A percentile compares a stretch with the other conserved stretches of the same genome.
Conservation (phyloP, 2,797 vertebrate species). For the Centropyge bicolor region DNA sequence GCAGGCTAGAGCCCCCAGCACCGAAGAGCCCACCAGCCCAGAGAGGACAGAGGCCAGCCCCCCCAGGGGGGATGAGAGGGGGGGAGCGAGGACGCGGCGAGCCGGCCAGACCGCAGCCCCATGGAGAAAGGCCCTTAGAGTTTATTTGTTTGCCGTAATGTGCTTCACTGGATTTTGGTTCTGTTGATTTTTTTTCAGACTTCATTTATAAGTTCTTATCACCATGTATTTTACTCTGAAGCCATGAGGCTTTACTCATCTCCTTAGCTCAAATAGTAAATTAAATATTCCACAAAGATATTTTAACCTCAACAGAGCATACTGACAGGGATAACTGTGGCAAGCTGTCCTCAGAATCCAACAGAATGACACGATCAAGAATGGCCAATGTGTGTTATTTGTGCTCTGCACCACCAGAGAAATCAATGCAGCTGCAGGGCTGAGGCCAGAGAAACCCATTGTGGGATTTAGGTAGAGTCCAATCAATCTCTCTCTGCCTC, state of each 20-base stretch:
- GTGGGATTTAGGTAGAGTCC: conserved; percentile 74
- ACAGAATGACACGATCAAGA: conserved; percentile 52
- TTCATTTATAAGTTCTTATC: neutral
- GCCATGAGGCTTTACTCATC: neutral
- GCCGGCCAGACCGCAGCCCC: no score
- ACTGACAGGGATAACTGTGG: conserved; percentile 35
- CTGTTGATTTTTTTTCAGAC: neutral
- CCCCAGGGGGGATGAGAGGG: no score
- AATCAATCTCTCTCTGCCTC: conserved; percentile 76
- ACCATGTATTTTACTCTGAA: neutral
- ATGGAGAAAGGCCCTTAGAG: neutral
- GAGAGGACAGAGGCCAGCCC: no score
- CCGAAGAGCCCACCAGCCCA: no score
- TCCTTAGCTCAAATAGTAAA: neutral
- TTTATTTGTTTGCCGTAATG: neutral
- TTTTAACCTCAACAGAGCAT: conserved; percentile 8
- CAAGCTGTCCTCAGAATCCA: conserved; percentile 33
- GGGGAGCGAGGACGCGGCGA: no score
- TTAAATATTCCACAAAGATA: neutral
- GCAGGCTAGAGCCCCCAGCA: no score
- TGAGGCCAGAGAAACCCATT: conserved; percentile 67
- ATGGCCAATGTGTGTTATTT: conserved; percentile 66
- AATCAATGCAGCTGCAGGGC: conserved; percentile 81
- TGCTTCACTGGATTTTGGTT: neutral
- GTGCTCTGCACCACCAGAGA: conserved; percentile 79